These are phyloP conservation scores for Silurus aristotelis DNA, from an alignment of 2,797 vertebrate genomes.

Conservation along the genomic window DNA sequence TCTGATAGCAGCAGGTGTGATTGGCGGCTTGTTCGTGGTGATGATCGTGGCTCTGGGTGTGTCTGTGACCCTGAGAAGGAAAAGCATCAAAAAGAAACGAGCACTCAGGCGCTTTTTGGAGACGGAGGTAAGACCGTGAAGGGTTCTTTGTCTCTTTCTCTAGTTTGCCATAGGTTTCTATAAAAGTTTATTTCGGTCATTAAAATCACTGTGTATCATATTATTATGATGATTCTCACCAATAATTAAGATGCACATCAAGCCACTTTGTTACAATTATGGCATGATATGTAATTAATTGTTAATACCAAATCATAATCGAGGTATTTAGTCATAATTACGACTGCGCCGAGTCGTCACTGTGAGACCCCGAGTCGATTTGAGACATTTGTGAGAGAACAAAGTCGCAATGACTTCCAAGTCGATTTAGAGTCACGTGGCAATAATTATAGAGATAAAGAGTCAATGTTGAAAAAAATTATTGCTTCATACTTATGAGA, in stretches of 20 bases:
- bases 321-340: neutral
- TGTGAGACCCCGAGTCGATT: neutral
- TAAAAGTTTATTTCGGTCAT: neutral
- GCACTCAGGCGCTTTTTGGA: constrained; percentile 92
- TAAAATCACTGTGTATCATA: neutral
- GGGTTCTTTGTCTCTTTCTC: neutral
- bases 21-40: constrained; percentile 93
- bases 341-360: too few species aligned
- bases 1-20: constrained; percentile 92
- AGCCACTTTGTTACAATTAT: neutral
- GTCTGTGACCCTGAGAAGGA: constrained; percentile 90
- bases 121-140: constrained; percentile 86
- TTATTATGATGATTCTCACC: neutral
- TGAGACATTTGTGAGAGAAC: neutral
- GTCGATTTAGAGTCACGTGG: too few species aligned
- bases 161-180: neutral
- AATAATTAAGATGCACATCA: neutral
- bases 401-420: neutral
- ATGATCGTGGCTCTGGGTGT: constrained; percentile 90
- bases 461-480: too few species aligned
- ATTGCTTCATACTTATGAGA: too few species aligned
- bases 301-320: neutral
- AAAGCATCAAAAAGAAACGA: constrained; percentile 98
- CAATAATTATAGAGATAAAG: too few species aligned
- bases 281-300: neutral